Conservation (phyloP, 2,797 vertebrate genomes). For the Trematocara caparti region DNA sequence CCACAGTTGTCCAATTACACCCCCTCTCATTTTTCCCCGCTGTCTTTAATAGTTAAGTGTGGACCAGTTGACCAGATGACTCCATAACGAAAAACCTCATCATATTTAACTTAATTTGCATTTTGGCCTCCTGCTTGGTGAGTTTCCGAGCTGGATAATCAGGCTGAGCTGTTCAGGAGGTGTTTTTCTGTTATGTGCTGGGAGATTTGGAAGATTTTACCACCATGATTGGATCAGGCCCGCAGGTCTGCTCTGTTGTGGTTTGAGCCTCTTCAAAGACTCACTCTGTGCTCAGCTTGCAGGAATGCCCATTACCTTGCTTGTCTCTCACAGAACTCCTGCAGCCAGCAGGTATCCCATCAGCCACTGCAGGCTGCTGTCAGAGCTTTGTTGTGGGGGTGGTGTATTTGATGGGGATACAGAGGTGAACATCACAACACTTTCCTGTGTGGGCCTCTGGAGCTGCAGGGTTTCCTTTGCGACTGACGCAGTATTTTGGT, state of each 20-base stretch:
- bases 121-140: neutral
- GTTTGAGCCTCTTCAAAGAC: slow-evolving; percentile 43
- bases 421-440: neutral
- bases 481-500: slow-evolving; percentile 22
- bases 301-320: slow-evolving; percentile 55
- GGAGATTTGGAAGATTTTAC: slow-evolving; percentile 5
- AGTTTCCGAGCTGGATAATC: neutral
- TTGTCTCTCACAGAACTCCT: slow-evolving; percentile 14
- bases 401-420: neutral
- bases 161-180: neutral
- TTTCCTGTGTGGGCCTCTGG: slow-evolving; percentile 36
- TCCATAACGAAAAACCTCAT: neutral
- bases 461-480: slow-evolving; percentile 21
- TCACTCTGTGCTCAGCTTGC: slow-evolving; percentile 28
- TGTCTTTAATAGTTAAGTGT: slow-evolving; percentile 11
- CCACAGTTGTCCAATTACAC: slow-evolving; percentile 25
- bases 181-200: slow-evolving; percentile 21
- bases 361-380: neutral
- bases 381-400: neutral
- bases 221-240: slow-evolving; percentile 36
- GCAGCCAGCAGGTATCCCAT: slow-evolving; percentile 43
- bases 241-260: slow-evolving; percentile 39
- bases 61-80: neutral
- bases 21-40: neutral
- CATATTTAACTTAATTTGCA: neutral